Evolutionary conservation across 2,888 invertebrate species (phyloP).

Genomic region (Clanis bilineata): DNA sequence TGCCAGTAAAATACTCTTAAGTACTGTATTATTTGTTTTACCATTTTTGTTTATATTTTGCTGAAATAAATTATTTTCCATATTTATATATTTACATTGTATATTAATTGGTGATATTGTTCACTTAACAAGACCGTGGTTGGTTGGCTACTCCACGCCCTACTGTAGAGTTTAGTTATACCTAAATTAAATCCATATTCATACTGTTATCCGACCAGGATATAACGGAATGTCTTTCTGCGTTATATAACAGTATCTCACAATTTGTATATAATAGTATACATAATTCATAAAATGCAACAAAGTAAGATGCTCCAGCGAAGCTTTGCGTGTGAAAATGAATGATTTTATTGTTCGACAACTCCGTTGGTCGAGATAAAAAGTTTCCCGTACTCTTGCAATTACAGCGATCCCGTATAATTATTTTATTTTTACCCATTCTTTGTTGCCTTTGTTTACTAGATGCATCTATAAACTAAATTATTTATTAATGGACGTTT

Average conservation of each 20-base stretch:
- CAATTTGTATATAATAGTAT: not conserved
- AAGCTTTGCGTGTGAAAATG: conserved; percentile 29
- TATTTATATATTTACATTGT: too few species aligned
- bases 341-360: conserved; percentile 37
- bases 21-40: too few species aligned
- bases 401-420: conserved; percentile 8
- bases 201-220: not conserved
- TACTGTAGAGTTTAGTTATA: not conserved
- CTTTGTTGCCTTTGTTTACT: not conserved
- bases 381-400: not conserved
- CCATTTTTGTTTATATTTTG: too few species aligned
- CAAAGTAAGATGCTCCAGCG: conserved; percentile 13
- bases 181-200: not conserved
- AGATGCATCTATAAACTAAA: not conserved
- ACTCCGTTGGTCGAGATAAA: conserved; percentile 18
- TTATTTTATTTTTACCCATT: not conserved
- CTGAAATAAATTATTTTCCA: too few species aligned
- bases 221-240: not conserved
- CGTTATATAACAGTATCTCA: not conserved
- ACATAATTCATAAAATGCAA: conserved; percentile 11
- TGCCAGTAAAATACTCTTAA: too few species aligned
- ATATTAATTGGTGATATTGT: too few species aligned
- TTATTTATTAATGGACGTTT: not conserved
- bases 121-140: too few species aligned
- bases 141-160: too few species aligned